Evolutionary conservation across 1,140 invertebrate genomes (phyloP), one percentile per base, ranked within the genome.

Genomic region (Pseudachorutes palmiensis): DNA sequence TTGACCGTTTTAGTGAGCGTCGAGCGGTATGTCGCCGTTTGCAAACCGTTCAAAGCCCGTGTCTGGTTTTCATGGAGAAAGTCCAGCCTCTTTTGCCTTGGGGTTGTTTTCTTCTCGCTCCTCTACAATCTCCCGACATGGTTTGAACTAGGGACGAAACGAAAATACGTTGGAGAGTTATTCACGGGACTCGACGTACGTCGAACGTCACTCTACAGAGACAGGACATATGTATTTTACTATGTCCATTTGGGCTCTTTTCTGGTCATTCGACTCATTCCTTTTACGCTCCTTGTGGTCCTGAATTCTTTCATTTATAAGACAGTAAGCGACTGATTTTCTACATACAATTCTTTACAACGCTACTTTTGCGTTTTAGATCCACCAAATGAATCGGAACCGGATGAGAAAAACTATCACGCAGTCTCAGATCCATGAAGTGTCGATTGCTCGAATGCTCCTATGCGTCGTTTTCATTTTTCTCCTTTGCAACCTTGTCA

Each of bases 11-110:
- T 90, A 1, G 94, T 97, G 49, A 97, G 94, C 0, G 83, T 96
- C 71, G 95, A 98, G 78, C 83, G 95, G 57, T 98, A 94, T 80
- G 89, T 97, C 36, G 95, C 94, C 1, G 95, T 98, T 0, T 97
- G 94, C 76, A 91, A 95, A 78, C 94, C 94, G 0, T 81, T 97
- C 16, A 84, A 85, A 67, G 92, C 93, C 0, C 83, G 91, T 57
- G 88, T 88, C 0, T 83, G 95, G 59, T 97, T 93, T 79, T 97
- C 93, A 0, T 93, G 93, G 74, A 87, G 89, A 1, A 82, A 93
- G 48, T 91, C 93, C 3, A 83, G 90, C 41, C 82, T 89, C 68
- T 92, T 92, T 74, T 90, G 95, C 9, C 77, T 91, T 1, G 80
- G 84, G 24, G 92, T 94, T 67, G 86, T 89, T 0, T 77, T 89